Conservation (phyloP, 2,113 vertebrate species). For the Orientallactaga bullata region DNA sequence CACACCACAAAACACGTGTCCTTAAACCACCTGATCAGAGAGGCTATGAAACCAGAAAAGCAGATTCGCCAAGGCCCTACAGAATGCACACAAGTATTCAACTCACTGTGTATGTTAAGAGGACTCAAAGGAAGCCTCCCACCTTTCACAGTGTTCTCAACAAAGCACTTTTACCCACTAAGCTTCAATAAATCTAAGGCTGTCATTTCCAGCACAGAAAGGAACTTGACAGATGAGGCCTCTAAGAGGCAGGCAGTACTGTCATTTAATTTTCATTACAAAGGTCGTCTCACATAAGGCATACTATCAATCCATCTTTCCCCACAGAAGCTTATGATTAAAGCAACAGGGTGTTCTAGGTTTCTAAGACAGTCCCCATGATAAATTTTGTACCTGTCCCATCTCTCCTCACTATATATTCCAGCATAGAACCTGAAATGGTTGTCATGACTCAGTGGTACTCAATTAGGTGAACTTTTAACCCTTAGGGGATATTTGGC, state of each 20-base stretch:
- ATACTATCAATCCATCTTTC: neutral
- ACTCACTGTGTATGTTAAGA: rapidly evolving
- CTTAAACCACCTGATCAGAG: neutral
- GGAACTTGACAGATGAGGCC: neutral
- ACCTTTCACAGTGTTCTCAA: neutral
- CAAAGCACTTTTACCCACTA: conserved; percentile 28
- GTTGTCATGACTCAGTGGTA: neutral
- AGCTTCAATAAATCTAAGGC: neutral
- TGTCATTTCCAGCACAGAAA: neutral
- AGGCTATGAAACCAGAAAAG: neutral
- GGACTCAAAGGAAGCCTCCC: neutral
- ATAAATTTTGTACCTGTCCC: neutral
- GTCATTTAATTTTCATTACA: neutral
- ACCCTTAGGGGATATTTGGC: neutral
- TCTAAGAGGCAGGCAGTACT: neutral
- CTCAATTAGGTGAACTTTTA: neutral
- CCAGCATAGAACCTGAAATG: neutral
- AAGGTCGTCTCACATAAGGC: neutral
- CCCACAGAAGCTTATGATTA: neutral
- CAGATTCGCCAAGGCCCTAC: neutral
- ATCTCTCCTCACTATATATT: neutral
- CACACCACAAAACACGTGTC: neutral
- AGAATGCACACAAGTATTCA: neutral
- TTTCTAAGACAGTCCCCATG: neutral
- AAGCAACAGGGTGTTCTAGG: neutral